Base-by-base conservation (phyloP, 2,888 invertebrate species). In the Drosophila percnosoma region DNA sequence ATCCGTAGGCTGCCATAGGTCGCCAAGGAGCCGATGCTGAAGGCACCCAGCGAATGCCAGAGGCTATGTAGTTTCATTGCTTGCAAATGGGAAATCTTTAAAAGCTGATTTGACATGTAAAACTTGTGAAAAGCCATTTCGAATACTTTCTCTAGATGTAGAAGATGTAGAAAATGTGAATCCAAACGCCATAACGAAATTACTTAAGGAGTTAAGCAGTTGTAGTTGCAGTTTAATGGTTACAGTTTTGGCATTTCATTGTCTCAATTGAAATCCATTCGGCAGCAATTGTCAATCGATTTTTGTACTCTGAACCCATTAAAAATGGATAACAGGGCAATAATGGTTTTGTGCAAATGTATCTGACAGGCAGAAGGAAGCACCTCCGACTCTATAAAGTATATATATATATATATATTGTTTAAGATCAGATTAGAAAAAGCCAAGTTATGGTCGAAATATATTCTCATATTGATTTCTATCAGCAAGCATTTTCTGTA, bases 21-120 rank as follows among this genome's bases (percentile, higher is more conserved):
- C 6, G 55, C 49, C 52, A 85, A 24, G 21, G 85, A 88, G 13
- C 88, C 88, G 11, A 77, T 75, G 51, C 72, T 52, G 27, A 88
- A 53, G n/a, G 82, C 73, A 13, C 71, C 67, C 53, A 82, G 7
- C 1, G 75, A 74, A 1, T 59, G 72, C 70, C 71, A 82, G n/a
- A 87, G 31, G 21, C 54, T 54, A 4, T 65, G 27, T 8, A 72
- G 31, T 64, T 64, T 74, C 87, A 83, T 83, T 58, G 36, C 29
- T 38, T 33, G 40, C 27, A 11, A 27, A 45, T 51, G 5, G 8
- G 55, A 60, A 33, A 48, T 45, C 27, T 42, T 29, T 8, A 34
- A 54, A 45, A 64, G 2, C 24, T 15, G 15, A 57, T 33, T 57
- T 58, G 74, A 73, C 64, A 62, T 59, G n/a, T 38, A n/a, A 49